Conservation (phyloP, 2,113 vertebrate genomes). For the Isurus oxyrinchus region DNA sequence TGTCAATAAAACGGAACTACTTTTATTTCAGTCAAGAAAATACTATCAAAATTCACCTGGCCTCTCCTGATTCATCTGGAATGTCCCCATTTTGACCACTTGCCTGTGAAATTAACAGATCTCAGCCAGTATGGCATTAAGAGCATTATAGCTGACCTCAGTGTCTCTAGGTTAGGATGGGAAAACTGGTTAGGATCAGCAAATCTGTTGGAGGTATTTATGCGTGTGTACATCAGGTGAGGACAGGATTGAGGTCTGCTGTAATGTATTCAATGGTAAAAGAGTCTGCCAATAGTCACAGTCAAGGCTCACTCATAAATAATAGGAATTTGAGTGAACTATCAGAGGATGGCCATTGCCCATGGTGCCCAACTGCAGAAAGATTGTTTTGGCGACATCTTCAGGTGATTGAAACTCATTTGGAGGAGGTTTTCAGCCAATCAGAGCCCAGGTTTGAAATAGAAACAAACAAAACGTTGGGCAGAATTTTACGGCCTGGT, state of each 20-base stretch:
- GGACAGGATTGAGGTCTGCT: neutral
- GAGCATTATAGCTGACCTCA: neutral
- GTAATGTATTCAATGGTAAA: neutral
- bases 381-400: neutral
- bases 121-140: neutral
- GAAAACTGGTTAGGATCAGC: neutral
- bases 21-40: neutral
- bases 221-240: neutral
- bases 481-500: too few relatives aligned
- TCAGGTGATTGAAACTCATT: neutral
- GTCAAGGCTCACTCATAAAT: neutral
- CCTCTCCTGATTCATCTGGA: neutral
- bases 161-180: neutral
- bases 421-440: neutral
- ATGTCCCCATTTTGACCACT: neutral
- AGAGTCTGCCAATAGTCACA: neutral
- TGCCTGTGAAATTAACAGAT: neutral
- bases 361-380: neutral
- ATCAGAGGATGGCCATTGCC: neutral
- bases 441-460: neutral
- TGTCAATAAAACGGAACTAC: neutral
- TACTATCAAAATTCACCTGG: neutral
- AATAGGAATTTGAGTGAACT: neutral
- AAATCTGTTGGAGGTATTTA: neutral
- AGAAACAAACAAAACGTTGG: neutral